phyloP scores from a whole-genome alignment of 2,113 vertebrate genomes.

The Bucco capensis region DNA sequence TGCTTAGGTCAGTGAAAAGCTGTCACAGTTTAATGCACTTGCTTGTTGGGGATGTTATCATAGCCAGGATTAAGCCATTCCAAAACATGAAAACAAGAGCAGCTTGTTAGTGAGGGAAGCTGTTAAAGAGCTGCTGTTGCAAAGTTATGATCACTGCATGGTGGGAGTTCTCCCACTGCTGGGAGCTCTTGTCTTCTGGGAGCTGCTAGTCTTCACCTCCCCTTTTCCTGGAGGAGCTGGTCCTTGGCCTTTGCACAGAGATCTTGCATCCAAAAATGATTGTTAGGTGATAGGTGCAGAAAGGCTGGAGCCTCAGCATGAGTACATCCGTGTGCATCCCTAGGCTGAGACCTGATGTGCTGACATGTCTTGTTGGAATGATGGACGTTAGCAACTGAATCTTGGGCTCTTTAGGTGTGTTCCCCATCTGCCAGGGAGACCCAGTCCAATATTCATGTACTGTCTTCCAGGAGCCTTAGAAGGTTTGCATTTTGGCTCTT shows the following conservation, averaged over 20 bases:
- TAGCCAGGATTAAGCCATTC: conserved; percentile 65
- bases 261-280: neutral
- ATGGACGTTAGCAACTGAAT: neutral
- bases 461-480: rapidly evolving
- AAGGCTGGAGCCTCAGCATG: rapidly evolving
- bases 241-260: neutral
- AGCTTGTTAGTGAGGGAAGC: conserved; percentile 64
- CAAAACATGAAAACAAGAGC: conserved; percentile 68
- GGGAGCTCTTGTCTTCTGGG: neutral
- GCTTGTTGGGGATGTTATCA: conserved; percentile 67
- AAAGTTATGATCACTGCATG: conserved; percentile 42
- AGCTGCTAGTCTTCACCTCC: neutral
- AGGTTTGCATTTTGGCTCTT: neutral
- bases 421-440: neutral
- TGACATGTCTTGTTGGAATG: rapidly evolving
- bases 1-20: conserved; percentile 78
- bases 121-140: conserved; percentile 61
- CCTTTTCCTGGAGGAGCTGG: neutral
- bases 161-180: neutral
- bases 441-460: rapidly evolving
- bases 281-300: neutral
- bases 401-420: rapidly evolving
- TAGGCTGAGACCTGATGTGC: neutral
- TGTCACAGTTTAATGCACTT: conserved; percentile 72
- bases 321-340: rapidly evolving